Conservation (phyloP, 1,140 invertebrate genomes). For the Matsumurasca onukii region DNA sequence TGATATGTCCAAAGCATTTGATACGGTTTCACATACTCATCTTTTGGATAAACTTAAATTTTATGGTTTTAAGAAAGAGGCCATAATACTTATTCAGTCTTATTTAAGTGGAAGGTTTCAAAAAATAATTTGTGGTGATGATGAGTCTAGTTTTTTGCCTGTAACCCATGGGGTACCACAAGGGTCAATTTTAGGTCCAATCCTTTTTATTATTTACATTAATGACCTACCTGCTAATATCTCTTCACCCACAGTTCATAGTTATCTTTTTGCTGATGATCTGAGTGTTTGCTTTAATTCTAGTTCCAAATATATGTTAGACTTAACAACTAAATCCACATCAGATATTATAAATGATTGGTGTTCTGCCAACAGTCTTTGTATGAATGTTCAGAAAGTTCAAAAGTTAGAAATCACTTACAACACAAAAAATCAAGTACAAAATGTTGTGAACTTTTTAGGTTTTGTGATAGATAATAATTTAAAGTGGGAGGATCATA, state of each 20-base stretch:
- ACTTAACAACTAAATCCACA: not conserved
- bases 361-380: not conserved
- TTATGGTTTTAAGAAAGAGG: too few relatives aligned
- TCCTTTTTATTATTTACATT: too few relatives aligned
- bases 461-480: too few relatives aligned
- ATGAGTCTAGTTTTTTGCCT: too few relatives aligned
- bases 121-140: too few relatives aligned
- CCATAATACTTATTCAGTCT: not conserved
- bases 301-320: not conserved
- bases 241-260: too few relatives aligned
- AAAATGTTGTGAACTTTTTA: not conserved
- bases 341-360: not conserved
- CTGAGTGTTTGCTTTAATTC: not conserved
- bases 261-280: conserved; percentile 6
- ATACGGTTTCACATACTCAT: not conserved
- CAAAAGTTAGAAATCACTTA: not conserved
- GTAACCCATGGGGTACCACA: too few relatives aligned
- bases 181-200: too few relatives aligned
- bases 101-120: too few relatives aligned
- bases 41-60: too few relatives aligned
- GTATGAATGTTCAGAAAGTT: not conserved
- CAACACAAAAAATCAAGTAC: not conserved
- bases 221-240: too few relatives aligned
- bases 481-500: not conserved
- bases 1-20: not conserved